Evolutionary conservation across 2,888 invertebrate genomes (phyloP).

Genomic region (Tenodera sinensis): DNA sequence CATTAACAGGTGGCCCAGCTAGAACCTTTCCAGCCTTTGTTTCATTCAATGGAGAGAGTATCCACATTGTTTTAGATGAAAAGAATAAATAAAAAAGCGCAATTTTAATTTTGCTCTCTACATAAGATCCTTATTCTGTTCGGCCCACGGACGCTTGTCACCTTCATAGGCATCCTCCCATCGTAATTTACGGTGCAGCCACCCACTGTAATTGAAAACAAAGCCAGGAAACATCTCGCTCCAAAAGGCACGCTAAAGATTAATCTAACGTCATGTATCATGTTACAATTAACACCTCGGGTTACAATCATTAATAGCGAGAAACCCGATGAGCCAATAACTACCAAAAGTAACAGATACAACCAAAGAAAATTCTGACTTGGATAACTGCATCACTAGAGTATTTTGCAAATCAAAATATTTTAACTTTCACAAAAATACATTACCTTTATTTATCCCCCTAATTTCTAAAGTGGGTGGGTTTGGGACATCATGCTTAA

Average conservation of each 20-base stretch:
- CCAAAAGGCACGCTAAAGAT: not conserved
- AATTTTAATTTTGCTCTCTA: not conserved
- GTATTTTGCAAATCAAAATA: too few relatives aligned
- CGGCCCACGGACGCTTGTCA: not conserved
- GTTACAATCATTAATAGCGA: not conserved
- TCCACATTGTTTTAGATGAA: not conserved
- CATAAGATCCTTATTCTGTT: not conserved
- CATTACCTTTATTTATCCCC: too few relatives aligned
- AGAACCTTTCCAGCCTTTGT: not conserved
- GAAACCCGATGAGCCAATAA: not conserved
- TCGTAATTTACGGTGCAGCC: not conserved
- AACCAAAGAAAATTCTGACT: too few relatives aligned
- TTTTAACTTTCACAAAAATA: too few relatives aligned
- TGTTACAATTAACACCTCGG: not conserved
- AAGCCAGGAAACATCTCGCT: not conserved
- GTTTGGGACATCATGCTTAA: too few relatives aligned
- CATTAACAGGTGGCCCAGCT: not conserved
- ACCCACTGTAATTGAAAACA: not conserved
- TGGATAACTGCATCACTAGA: too few relatives aligned
- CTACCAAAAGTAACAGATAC: not conserved
- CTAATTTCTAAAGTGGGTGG: too few relatives aligned
- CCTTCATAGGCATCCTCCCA: not conserved
- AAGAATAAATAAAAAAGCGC: not conserved
- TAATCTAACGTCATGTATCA: not conserved
- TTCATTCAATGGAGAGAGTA: too few relatives aligned